phyloP scores from a whole-genome alignment of 2,888 invertebrate genomes.

The Serripes groenlandicus region DNA sequence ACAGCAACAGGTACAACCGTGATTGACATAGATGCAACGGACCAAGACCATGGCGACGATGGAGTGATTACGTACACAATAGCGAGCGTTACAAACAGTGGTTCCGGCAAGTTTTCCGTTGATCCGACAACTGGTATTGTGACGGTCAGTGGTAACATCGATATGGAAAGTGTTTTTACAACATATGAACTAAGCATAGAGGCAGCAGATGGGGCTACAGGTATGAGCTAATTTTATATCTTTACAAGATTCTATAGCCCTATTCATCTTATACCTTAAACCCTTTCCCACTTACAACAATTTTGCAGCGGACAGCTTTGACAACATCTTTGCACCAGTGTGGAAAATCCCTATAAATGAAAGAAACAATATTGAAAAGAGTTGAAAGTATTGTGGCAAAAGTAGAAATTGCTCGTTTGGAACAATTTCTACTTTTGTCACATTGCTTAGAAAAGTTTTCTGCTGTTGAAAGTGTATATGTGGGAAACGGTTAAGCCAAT shows the following conservation, averaged over 20 bases:
- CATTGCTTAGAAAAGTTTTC: too few relatives aligned
- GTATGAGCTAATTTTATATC: neutral
- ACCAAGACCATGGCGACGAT: slow-evolving; percentile 72
- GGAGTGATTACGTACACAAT: slow-evolving; percentile 72
- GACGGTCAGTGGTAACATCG: slow-evolving; percentile 62
- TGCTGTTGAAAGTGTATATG: neutral
- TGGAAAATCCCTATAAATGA: too few relatives aligned
- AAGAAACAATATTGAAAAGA: too few relatives aligned
- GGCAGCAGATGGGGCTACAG: slow-evolving; percentile 66
- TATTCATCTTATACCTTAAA: too few relatives aligned
- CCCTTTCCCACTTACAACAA: neutral
- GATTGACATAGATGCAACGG: slow-evolving; percentile 68
- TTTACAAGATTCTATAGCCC: neutral
- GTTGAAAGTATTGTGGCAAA: too few relatives aligned
- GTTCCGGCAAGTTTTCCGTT: slow-evolving; percentile 46
- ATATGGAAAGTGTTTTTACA: slow-evolving; percentile 67
- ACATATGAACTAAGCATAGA: slow-evolving; percentile 62
- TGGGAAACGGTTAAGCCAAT: neutral
- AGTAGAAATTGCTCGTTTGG: too few relatives aligned
- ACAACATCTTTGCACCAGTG: too few relatives aligned
- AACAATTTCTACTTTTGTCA: too few relatives aligned
- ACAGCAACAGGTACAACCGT: slow-evolving; percentile 59
- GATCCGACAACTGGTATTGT: slow-evolving; percentile 71
- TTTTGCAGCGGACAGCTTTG: too few relatives aligned
- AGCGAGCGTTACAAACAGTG: slow-evolving; percentile 50